Conservation (phyloP, 1,140 invertebrate species). For the Conus ventricosus region DNA sequence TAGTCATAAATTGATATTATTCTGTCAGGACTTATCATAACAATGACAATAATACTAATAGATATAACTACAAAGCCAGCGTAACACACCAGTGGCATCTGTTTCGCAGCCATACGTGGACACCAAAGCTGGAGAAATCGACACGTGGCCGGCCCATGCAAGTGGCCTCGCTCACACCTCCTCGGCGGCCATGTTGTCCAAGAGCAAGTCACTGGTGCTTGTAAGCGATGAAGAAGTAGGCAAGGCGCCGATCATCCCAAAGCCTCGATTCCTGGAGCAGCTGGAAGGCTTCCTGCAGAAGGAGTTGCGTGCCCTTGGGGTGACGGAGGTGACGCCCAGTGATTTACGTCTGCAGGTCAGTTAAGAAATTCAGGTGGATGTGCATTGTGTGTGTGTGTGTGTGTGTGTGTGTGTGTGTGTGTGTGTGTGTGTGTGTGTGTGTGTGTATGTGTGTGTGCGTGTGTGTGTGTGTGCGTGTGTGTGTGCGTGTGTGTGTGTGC, state of each 20-base stretch:
- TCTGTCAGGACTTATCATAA: too few species aligned
- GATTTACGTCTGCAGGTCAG: constrained; percentile 70
- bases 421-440: neutral
- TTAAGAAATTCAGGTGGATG: neutral
- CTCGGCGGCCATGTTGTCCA: constrained; percentile 66
- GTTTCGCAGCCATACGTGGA: constrained; percentile 68
- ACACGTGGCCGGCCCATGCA: constrained; percentile 75
- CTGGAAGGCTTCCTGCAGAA: constrained; percentile 73
- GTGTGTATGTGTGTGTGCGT: neutral
- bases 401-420: neutral
- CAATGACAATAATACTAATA: too few species aligned
- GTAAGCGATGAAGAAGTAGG: constrained; percentile 68
- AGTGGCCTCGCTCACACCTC: constrained; percentile 62
- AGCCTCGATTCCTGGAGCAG: constrained; percentile 74
- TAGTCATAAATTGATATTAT: too few species aligned
- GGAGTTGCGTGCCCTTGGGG: constrained; percentile 71
- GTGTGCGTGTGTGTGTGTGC: neutral
- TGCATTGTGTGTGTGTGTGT: too few species aligned
- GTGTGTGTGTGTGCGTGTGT: neutral
- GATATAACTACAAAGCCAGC: too few species aligned
- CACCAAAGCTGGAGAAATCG: constrained; percentile 69
- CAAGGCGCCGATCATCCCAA: constrained; percentile 70
- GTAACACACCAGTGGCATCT: too few species aligned
- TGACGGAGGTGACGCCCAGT: constrained; percentile 68
- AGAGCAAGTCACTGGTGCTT: constrained; percentile 70